phyloP scores from a whole-genome alignment of 2,888 invertebrate genomes.

The Bugulina stolonifera region DNA sequence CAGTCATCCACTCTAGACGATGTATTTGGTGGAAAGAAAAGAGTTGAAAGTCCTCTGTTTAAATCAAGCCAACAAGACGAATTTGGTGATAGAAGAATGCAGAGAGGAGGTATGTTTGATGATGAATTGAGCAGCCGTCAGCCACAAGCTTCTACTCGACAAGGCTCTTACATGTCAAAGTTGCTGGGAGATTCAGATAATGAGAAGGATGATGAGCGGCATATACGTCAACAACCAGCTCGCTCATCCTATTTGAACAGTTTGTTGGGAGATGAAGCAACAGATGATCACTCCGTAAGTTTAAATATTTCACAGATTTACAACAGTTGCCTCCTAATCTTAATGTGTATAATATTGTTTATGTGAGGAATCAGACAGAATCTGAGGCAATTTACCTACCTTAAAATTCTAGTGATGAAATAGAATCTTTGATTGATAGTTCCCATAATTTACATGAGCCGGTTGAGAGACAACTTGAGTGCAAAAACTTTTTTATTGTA shows the following conservation, averaged over 20 bases:
- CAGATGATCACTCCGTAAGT: neutral
- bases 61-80: neutral
- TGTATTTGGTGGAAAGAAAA: neutral
- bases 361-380: too few relatives aligned
- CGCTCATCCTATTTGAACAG: neutral
- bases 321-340: too few relatives aligned
- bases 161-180: conserved; percentile 19
- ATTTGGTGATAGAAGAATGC: neutral
- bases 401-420: too few relatives aligned
- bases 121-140: neutral
- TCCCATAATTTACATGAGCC: too few relatives aligned
- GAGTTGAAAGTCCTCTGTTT: conserved; percentile 13
- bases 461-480: too few relatives aligned
- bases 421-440: too few relatives aligned
- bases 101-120: neutral
- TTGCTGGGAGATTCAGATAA: neutral
- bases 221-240: neutral
- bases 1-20: conserved; percentile 5
- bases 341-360: too few relatives aligned
- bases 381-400: too few relatives aligned
- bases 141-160: neutral
- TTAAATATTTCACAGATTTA: neutral
- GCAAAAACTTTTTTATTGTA: too few relatives aligned
- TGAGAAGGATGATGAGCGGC: neutral
- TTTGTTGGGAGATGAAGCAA: conserved; percentile 1